These are phyloP conservation scores for Furcula furcula DNA, from an alignment of 2,888 invertebrate species.

Conservation along the genomic window DNA sequence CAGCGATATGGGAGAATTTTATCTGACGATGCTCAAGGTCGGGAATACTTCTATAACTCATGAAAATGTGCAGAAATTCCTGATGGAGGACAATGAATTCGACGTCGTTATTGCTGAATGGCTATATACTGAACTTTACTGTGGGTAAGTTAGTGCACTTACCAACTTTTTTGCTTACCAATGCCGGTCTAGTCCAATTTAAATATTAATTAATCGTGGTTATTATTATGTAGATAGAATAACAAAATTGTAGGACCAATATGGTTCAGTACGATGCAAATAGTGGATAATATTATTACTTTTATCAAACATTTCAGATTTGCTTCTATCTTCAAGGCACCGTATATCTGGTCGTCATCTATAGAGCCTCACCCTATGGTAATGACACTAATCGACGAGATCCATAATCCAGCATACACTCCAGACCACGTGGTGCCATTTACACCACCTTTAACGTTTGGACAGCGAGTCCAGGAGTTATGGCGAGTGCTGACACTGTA, in stretches of 20 bases:
- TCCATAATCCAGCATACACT: conserved; percentile 49
- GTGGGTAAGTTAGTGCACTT: conserved; percentile 50
- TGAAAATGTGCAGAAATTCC: conserved; percentile 30
- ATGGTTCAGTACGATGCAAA: no score
- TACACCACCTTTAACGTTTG: conserved; percentile 35
- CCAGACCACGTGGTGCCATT: conserved; percentile 26
- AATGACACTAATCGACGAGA: conserved; percentile 38
- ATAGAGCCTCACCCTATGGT: conserved; percentile 39
- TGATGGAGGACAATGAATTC: conserved; percentile 38
- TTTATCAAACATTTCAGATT: no score
- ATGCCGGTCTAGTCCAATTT: no score
- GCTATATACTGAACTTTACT: conserved; percentile 42
- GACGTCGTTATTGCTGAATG: conserved; percentile 50
- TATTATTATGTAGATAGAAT: no score
- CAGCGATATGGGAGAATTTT: conserved; percentile 12
- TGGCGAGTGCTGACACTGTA: conserved; percentile 15
- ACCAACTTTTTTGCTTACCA: no score
- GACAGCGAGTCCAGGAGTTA: conserved; percentile 30
- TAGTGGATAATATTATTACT: no score
- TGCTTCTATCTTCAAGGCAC: conserved; percentile 28
- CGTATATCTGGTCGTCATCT: conserved; percentile 40
- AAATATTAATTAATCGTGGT: no score
- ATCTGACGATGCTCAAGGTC: conserved; percentile 9
- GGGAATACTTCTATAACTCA: conserved; percentile 18
- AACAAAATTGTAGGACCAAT: no score